A percentile compares a stretch with the other conserved stretches of the same genome.
Conservation (phyloP, 2,113 vertebrate genomes). For the Cyrtonyx montezumae region DNA sequence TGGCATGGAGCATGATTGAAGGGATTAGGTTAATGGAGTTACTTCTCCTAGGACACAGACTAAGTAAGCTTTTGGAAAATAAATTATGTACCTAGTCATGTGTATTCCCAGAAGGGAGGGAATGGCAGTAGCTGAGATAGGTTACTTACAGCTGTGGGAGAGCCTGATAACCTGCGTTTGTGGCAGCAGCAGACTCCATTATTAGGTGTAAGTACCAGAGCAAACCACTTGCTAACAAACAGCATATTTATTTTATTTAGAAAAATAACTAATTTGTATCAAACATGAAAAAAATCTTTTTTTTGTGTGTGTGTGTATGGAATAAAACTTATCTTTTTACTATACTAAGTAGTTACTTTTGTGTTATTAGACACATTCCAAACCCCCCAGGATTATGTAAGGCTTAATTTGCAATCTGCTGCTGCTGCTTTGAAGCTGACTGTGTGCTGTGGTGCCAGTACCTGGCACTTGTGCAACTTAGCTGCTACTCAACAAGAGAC, state of each 20-base stretch:
- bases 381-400: neutral
- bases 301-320: neutral
- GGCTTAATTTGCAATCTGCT: neutral
- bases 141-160: neutral
- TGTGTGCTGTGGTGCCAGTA: no score
- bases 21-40: neutral
- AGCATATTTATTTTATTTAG: neutral
- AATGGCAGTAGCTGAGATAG: neutral
- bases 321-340: neutral
- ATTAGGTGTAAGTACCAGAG: neutral
- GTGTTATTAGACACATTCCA: neutral
- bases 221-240: neutral
- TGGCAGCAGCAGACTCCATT: neutral
- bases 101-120: neutral
- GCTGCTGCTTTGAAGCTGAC: neutral
- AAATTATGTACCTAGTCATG: neutral
- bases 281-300: neutral
- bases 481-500: neutral
- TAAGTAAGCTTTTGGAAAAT: neutral
- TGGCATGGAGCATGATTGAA: neutral
- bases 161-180: neutral
- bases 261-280: neutral
- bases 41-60: rapidly evolving
- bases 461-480: neutral
- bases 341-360: neutral